Base-by-base conservation (phyloP, 2,888 invertebrate genomes). In the Napeogenes inachia region DNA sequence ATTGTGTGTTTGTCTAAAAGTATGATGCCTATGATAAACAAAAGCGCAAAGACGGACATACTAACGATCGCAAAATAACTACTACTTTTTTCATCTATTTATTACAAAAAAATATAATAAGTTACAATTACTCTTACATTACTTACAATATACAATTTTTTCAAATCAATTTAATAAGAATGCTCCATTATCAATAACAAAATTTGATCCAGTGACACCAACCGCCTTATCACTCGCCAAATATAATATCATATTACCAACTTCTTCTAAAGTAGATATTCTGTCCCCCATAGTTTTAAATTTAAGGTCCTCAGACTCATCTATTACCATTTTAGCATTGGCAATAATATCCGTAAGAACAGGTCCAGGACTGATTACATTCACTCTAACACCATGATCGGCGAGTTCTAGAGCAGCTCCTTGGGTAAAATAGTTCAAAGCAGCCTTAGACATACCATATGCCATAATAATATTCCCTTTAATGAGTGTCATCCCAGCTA, bases 301-400 rank as follows among this genome's bases (percentile, higher is more conserved):
- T 4, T 66, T 61, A 0, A 73, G 54, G 5, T 56, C 33, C 8
- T 75, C 70, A 73, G 72, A 71, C 3, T 54, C 21, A 2, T 92
- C 79, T 95, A 55, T 47, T 10, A 12, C 38, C 2, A 54, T 38
- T 1, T 60, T 3, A 0, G 70, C 70, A 5, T 61, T 66, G 72
- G 3, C 53, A 0, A 68, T 93, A 90, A 85, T 66, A 95, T 74
- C 70, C 0, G 97, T 79, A 0, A 45, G 59, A 0, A 75, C 73
- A 1, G 73, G 68, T 1, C 77, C 79, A 21, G 76, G 76, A 55
- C 72, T 76, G 0, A 79, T 67, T 2, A 72, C 57, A 57, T 81
- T 79, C 0, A 96, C 96, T 47, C 97, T 91, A 0, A 98, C 94
- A 67, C 93, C 92, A 75, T 93, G 93, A 0, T 90, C 68, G 8